Percentiles rank a stretch among this genome's conserved stretches.
These are phyloP conservation scores for Diorhabda carinulata DNA, from an alignment of 1,140 invertebrate genomes.

Conservation along the genomic window DNA sequence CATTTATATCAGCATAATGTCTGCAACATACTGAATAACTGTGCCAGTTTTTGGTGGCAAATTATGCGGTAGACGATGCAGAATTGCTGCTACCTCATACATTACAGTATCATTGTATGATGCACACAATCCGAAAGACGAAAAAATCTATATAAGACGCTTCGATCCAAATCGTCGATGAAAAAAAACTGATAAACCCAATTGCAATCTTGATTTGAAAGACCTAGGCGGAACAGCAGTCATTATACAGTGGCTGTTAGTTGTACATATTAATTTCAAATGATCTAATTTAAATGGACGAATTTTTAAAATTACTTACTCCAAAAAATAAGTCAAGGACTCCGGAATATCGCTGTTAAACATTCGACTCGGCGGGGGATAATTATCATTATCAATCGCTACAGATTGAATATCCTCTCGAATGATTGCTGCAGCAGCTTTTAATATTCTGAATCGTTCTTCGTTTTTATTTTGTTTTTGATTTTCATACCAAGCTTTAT, in stretches of 20 bases:
- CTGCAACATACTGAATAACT: slow-evolving; percentile 40
- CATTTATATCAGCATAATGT: slow-evolving; percentile 47
- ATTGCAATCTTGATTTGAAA: slow-evolving; percentile 43
- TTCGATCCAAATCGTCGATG: slow-evolving; percentile 44
- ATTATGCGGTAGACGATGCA: slow-evolving; percentile 39
- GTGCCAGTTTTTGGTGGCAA: slow-evolving; percentile 41
- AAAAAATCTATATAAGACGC: slow-evolving; percentile 30
- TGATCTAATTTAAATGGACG: background rate
- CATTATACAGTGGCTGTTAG: slow-evolving; percentile 38
- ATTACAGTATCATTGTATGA: slow-evolving; percentile 40
- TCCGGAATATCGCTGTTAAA: slow-evolving; percentile 41
- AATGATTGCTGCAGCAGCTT: slow-evolving; percentile 22
- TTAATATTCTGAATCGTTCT: background rate
- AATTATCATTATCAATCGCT: slow-evolving; percentile 38
- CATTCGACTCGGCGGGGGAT: slow-evolving; percentile 39
- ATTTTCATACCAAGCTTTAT: no score
- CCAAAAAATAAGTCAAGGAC: slow-evolving; percentile 39
- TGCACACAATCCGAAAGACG: slow-evolving; percentile 40
- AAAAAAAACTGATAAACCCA: slow-evolving; percentile 45
- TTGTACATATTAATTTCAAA: slow-evolving; percentile 44
- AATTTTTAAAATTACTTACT: slow-evolving; percentile 32
- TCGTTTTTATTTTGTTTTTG: no score
- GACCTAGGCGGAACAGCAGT: slow-evolving; percentile 34
- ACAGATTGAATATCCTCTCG: slow-evolving; percentile 23
- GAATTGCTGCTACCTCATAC: slow-evolving; percentile 45